These are phyloP conservation scores for Callosobruchus maculatus DNA, from an alignment of 2,888 invertebrate genomes.

Conservation along the genomic window DNA sequence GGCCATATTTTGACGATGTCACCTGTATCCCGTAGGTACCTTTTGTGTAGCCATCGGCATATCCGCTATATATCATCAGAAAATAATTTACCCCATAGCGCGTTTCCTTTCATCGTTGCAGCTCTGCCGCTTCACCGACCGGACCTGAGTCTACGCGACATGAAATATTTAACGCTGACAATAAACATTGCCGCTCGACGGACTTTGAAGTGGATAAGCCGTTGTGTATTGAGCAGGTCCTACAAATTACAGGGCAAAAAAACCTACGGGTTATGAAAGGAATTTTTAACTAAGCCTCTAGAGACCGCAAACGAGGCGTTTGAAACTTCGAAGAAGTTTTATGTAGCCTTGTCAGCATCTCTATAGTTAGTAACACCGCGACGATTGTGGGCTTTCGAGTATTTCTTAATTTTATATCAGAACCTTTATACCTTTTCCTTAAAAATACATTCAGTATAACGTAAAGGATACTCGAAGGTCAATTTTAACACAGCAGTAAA, in stretches of 20 bases:
- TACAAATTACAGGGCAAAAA: slow-evolving; percentile 10
- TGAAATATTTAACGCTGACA: slow-evolving; percentile 48
- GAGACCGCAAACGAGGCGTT: neutral
- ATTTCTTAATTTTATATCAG: no score
- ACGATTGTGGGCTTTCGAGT: no score
- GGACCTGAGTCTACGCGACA: slow-evolving; percentile 38
- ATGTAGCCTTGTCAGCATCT: no score
- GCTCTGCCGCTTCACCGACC: neutral
- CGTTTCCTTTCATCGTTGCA: neutral
- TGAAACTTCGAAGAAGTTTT: neutral
- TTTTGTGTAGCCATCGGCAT: neutral
- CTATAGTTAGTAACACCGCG: no score
- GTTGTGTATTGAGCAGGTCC: neutral
- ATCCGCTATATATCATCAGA: neutral
- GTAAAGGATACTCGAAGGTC: no score
- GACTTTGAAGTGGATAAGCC: slow-evolving; percentile 4
- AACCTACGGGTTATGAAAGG: neutral
- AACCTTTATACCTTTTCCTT: no score
- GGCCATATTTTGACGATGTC: neutral
- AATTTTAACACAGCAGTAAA: no score
- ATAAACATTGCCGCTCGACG: slow-evolving; percentile 35
- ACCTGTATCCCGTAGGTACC: neutral
- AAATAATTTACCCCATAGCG: neutral
- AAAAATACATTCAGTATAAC: no score
- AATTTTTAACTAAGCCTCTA: neutral